These are phyloP conservation scores for Premnoplex brunnescens DNA, from an alignment of 2,797 vertebrate species.

Conservation along the genomic window DNA sequence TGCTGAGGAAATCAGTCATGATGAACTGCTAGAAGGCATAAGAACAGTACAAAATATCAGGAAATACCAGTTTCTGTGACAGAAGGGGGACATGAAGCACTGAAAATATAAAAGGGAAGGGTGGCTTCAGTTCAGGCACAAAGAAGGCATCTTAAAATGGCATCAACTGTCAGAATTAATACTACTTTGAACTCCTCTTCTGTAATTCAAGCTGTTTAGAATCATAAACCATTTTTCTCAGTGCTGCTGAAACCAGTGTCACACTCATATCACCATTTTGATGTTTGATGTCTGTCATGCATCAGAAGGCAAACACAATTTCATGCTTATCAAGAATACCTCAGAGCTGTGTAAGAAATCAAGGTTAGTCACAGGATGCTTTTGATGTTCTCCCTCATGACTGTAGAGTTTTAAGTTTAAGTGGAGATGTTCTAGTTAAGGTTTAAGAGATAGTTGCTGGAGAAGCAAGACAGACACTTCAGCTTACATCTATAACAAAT, in stretches of 20 bases:
- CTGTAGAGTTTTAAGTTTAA: background rate
- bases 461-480: background rate
- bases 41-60: background rate
- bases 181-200: background rate
- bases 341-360: background rate
- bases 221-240: background rate
- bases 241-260: background rate
- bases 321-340: background rate
- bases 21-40: background rate
- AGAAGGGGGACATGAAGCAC: background rate
- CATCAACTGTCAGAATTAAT: background rate
- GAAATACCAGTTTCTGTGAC: background rate
- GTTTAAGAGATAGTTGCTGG: background rate
- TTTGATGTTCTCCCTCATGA: background rate
- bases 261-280: background rate
- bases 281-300: background rate
- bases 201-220: background rate
- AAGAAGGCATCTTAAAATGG: background rate
- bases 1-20: background rate
- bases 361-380: background rate
- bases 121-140: background rate
- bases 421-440: background rate
- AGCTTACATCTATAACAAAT: background rate
- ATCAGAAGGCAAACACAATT: background rate
- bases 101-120: background rate